Evolutionary conservation across 2,888 invertebrate genomes (phyloP).

Genomic region (Epistrophe grossulariae): DNA sequence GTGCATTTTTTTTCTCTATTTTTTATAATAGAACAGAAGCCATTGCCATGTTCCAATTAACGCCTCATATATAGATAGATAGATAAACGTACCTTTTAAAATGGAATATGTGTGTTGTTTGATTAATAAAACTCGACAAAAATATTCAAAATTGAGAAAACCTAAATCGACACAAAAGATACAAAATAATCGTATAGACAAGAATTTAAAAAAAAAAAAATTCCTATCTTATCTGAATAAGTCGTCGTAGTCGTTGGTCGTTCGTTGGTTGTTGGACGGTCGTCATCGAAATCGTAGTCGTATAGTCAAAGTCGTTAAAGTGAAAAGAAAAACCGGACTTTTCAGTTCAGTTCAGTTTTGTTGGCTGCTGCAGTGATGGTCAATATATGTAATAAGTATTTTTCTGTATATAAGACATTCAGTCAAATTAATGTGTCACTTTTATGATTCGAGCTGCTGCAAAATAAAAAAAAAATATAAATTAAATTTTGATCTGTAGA

Average conservation of each 20-base stretch:
- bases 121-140: constrained; percentile 6
- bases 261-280: not conserved
- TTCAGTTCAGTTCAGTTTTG: constrained; percentile 19
- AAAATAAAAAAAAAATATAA: constrained; percentile 44
- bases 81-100: constrained; percentile 23
- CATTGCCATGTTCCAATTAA: constrained; percentile 47
- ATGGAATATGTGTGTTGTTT: constrained; percentile 50
- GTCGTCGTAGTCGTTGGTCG: not conserved
- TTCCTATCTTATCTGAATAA: constrained; percentile 33
- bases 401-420: constrained; percentile 31
- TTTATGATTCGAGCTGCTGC: constrained; percentile 64
- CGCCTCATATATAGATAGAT: constrained; percentile 26
- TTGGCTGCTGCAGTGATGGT: constrained; percentile 51
- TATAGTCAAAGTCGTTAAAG: constrained; percentile 21
- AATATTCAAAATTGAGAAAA: constrained; percentile 6
- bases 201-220: constrained; percentile 37
- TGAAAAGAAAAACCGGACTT: constrained; percentile 21
- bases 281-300: not conserved
- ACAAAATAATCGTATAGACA: constrained; percentile 2
- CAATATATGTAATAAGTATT: constrained; percentile 13
- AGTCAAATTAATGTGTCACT: constrained; percentile 66
- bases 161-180: constrained; percentile 35
- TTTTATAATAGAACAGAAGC: constrained; percentile 60
- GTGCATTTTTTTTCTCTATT: not conserved
- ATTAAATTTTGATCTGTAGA: constrained; percentile 18